Conservation (phyloP, 2,888 invertebrate genomes). For the Drosophila mimica region DNA sequence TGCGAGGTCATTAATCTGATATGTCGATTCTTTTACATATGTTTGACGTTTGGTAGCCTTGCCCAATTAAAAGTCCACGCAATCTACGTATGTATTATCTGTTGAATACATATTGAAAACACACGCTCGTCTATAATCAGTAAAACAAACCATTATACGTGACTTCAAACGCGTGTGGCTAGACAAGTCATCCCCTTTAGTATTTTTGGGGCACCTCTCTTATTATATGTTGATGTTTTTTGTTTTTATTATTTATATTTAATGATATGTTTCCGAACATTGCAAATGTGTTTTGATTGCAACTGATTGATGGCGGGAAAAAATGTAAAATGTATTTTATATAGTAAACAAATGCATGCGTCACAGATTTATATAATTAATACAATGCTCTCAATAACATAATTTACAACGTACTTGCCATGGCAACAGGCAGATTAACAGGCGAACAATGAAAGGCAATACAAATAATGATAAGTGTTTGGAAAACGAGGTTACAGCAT, state of each 20-base stretch:
- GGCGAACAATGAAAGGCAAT: constrained; percentile 19
- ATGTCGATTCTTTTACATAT: not conserved
- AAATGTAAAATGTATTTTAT: constrained; percentile 17
- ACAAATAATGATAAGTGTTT: constrained; percentile 2
- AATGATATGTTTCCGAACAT: not conserved
- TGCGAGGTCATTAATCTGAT: not conserved
- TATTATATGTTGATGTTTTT: constrained; percentile 8
- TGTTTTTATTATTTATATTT: not conserved
- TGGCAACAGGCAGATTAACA: constrained; percentile 37
- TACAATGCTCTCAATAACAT: constrained; percentile 43
- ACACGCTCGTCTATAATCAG: constrained; percentile 52
- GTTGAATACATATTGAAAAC: constrained; percentile 7
- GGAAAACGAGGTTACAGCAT: constrained; percentile 10
- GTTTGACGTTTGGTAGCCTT: constrained; percentile 14
- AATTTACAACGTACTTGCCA: constrained; percentile 19
- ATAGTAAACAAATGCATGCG: constrained; percentile 46
- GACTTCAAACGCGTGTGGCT: constrained; percentile 60
- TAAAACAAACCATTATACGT: constrained; percentile 40
- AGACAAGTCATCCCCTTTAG: constrained; percentile 29
- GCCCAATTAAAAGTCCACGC: constrained; percentile 23
- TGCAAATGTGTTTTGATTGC: constrained; percentile 9
- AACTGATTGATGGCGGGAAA: not conserved
- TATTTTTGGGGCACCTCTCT: constrained; percentile 40
- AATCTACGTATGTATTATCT: constrained; percentile 27
- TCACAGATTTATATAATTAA: constrained; percentile 46